A percentile compares a stretch with the other conserved stretches of the same genome.
Conservation (phyloP, 2,888 invertebrate species). For the Galeopsomyia nigrocyanea region DNA sequence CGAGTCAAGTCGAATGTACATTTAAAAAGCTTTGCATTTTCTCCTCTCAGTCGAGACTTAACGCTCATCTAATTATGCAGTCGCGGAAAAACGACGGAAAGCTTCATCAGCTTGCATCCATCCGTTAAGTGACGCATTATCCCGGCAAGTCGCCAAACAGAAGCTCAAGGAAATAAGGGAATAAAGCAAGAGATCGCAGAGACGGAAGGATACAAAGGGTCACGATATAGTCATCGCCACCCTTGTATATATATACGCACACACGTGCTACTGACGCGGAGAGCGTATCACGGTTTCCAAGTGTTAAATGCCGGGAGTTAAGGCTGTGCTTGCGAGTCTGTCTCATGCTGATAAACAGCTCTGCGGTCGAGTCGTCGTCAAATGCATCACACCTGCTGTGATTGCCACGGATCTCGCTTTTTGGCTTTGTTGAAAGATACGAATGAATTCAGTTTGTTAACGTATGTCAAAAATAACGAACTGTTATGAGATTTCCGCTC, state of each 20-base stretch:
- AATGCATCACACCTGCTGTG: too few species aligned
- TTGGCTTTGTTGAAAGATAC: too few species aligned
- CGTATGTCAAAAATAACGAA: too few species aligned
- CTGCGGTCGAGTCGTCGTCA: not conserved
- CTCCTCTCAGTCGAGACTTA: too few species aligned
- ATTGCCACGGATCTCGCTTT: too few species aligned
- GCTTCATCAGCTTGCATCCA: not conserved
- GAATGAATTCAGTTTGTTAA: too few species aligned
- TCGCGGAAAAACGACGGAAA: not conserved
- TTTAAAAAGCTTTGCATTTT: too few species aligned
- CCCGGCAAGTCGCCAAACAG: conserved; percentile 21
- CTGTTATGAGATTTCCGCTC: too few species aligned
- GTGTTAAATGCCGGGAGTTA: not conserved
- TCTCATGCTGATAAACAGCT: conserved; percentile 8
- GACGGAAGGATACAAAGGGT: conserved; percentile 2
- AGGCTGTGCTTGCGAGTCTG: not conserved
- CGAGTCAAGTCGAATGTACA: too few species aligned
- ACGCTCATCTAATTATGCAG: too few species aligned
- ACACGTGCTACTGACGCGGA: conserved; percentile 6
- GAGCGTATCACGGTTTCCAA: conserved; percentile 1
- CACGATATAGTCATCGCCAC: not conserved
- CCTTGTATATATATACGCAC: conserved; percentile 20
- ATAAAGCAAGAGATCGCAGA: conserved; percentile 31
- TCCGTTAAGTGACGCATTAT: too few species aligned
- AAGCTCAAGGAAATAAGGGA: conserved; percentile 45